Evolutionary conservation across 37 sponge, comb jelly and placozoan species (phyloP).

Genomic region (Oopsacas minuta): DNA sequence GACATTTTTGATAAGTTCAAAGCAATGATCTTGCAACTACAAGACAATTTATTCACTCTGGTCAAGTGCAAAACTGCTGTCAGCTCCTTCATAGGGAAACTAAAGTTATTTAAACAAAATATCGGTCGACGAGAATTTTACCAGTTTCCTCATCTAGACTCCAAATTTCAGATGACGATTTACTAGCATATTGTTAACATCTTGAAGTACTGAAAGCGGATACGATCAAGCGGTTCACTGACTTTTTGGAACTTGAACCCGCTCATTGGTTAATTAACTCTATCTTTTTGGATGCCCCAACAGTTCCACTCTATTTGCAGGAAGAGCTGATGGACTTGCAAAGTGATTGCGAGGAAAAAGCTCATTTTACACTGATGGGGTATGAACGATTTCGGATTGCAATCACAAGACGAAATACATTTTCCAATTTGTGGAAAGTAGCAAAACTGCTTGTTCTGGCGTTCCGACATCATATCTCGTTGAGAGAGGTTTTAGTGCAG

Average conservation of each 20-base stretch:
- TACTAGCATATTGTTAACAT: slow-evolving; percentile 2
- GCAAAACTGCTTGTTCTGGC: slow-evolving; percentile 15
- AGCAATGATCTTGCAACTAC: slow-evolving; percentile 10
- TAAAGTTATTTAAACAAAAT: slow-evolving; percentile 16
- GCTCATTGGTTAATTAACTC: background rate
- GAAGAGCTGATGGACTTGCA: slow-evolving; percentile 18
- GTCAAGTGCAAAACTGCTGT: slow-evolving; percentile 17
- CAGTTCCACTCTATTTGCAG: slow-evolving; percentile 13
- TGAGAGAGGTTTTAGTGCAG: slow-evolving; percentile 5
- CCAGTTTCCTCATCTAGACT: slow-evolving; percentile 18
- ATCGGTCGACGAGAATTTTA: background rate
- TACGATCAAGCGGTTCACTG: slow-evolving; percentile 10
- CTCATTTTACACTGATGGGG: slow-evolving; percentile 3
- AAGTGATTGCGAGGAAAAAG: slow-evolving; percentile 19
- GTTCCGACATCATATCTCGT: background rate
- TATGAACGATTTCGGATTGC: slow-evolving; percentile 5
- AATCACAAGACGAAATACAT: slow-evolving; percentile 13
- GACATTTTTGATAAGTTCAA: slow-evolving; percentile 5
- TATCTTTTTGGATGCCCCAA: too few species aligned
- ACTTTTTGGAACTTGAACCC: slow-evolving; percentile 15
- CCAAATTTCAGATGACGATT: slow-evolving; percentile 15
- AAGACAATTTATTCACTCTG: slow-evolving; percentile 7
- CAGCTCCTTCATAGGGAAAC: slow-evolving; percentile 19
- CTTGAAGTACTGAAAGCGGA: slow-evolving; percentile 19
- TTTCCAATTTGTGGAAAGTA: slow-evolving; percentile 16